These are phyloP conservation scores for Cylloceria caligata DNA, from an alignment of 2,888 invertebrate species.

Conservation along the genomic window DNA sequence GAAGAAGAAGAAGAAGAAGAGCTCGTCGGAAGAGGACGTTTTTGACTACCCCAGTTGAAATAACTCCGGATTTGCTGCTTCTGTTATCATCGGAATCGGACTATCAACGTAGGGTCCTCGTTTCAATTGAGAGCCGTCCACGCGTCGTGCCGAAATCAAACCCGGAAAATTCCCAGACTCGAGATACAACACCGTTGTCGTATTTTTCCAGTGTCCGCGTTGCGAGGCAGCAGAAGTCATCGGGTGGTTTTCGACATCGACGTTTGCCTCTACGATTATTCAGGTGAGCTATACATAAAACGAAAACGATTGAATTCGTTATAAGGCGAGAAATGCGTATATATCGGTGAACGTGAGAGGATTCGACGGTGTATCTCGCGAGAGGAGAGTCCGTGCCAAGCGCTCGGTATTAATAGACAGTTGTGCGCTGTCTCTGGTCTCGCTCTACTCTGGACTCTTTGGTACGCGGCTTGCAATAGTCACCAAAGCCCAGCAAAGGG, in stretches of 20 bases:
- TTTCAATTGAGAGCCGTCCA: conserved; percentile 16
- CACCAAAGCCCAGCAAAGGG: conserved; percentile 44
- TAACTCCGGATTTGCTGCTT: background rate
- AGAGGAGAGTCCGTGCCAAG: conserved; percentile 69
- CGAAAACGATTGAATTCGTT: background rate
- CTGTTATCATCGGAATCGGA: conserved; percentile 3
- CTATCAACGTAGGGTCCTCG: conserved; percentile 17
- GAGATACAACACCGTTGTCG: background rate
- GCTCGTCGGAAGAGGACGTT: background rate
- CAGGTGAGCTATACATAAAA: conserved; percentile 31
- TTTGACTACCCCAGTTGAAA: background rate
- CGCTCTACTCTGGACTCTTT: conserved; percentile 54
- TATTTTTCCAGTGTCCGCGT: background rate
- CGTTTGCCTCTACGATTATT: background rate
- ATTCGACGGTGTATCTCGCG: conserved; percentile 48
- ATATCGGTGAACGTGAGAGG: conserved; percentile 28
- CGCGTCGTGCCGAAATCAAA: conserved; percentile 10
- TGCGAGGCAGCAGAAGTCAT: background rate
- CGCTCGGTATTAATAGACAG: conserved; percentile 70
- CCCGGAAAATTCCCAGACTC: background rate
- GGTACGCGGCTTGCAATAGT: conserved; percentile 57
- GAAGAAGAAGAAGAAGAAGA: background rate
- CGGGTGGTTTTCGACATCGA: background rate
- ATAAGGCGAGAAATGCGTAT: background rate
- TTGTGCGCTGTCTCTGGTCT: conserved; percentile 62